Evolutionary conservation across 2,888 invertebrate species (phyloP).

Genomic region (Pantelozetes paolii): DNA sequence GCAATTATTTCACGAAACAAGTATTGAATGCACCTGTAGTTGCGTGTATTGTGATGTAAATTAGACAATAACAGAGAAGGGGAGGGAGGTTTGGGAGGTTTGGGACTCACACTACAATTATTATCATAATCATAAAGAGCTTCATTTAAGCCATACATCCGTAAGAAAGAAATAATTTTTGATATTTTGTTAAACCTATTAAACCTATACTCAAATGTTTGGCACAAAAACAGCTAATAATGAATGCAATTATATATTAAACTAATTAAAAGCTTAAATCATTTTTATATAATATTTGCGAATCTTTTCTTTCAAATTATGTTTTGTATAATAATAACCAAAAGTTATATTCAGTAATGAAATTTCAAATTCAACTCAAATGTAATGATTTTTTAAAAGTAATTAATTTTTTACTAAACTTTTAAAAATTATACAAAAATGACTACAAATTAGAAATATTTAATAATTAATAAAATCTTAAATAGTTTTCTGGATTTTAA

Average conservation of each 20-base stretch:
- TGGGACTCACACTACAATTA: neutral
- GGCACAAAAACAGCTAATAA: conserved; percentile 4
- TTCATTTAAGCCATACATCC: neutral
- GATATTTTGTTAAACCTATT: neutral
- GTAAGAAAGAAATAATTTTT: neutral
- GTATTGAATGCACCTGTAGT: conserved; percentile 4
- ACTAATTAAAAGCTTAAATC: conserved; percentile 11
- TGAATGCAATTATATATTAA: conserved; percentile 3
- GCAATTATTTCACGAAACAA: neutral
- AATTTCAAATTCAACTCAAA: too few relatives aligned
- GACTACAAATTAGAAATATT: too few relatives aligned
- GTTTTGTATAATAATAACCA: too few relatives aligned
- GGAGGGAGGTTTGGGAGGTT: neutral
- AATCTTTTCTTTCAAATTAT: too few relatives aligned
- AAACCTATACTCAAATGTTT: neutral
- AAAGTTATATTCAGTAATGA: too few relatives aligned
- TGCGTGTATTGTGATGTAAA: conserved; percentile 26
- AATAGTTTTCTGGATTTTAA: too few relatives aligned
- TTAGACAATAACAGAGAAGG: neutral
- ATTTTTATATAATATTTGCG: too few relatives aligned
- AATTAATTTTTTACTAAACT: too few relatives aligned
- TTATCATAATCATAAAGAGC: neutral
- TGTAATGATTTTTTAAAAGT: too few relatives aligned
- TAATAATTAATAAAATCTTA: too few relatives aligned
- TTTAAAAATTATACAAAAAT: too few relatives aligned